Conservation (phyloP, 2,113 vertebrate genomes). For the Struthio camelus region DNA sequence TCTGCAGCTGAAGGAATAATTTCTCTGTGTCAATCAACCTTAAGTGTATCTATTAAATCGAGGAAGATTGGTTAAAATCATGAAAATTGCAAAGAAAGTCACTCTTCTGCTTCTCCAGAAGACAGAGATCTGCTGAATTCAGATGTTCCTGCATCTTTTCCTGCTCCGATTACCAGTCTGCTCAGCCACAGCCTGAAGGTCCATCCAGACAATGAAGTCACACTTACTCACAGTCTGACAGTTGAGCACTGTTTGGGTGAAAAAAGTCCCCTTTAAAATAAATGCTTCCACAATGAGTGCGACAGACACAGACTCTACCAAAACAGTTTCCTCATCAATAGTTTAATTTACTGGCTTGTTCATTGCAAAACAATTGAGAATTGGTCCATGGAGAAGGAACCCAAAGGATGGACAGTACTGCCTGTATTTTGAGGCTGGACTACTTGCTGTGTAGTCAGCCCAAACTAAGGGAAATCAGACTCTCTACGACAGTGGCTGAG, state of each 20-base stretch:
- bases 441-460: not conserved
- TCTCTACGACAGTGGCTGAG: not conserved
- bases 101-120: not conserved
- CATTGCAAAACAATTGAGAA: constrained; percentile 7
- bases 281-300: not conserved
- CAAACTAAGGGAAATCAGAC: not conserved
- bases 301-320: not conserved
- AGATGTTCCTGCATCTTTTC: not conserved
- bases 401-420: not conserved
- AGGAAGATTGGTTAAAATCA: not conserved
- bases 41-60: not conserved
- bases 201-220: not conserved
- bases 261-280: not conserved
- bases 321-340: not conserved
- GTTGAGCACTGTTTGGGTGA: not conserved
- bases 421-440: not conserved
- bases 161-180: not conserved
- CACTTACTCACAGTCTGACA: not conserved
- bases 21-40: constrained; percentile 29
- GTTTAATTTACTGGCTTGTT: constrained; percentile 55
- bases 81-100: not conserved
- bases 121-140: not conserved
- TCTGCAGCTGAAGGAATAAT: constrained; percentile 57
- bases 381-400: not conserved
- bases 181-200: not conserved